These are phyloP conservation scores for Alcedo atthis DNA, from an alignment of 2,797 vertebrate species.

Conservation along the genomic window DNA sequence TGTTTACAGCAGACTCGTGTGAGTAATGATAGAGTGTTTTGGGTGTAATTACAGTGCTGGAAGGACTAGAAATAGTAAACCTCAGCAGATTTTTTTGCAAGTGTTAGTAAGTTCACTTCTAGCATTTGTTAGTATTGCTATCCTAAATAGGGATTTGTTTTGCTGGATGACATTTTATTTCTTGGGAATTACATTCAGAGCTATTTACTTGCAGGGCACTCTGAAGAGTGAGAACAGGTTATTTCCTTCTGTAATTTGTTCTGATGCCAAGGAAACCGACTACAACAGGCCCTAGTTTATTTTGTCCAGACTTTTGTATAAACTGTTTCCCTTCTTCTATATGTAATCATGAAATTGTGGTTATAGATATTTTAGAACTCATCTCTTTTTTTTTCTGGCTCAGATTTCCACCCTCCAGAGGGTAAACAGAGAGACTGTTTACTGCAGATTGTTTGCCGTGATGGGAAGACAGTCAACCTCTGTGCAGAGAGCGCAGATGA, in stretches of 20 bases:
- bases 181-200: neutral
- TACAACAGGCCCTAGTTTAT: neutral
- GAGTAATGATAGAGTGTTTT: neutral
- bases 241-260: neutral
- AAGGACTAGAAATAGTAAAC: neutral
- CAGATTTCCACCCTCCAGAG: constrained; percentile 92
- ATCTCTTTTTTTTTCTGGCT: neutral
- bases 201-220: neutral
- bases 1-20: neutral
- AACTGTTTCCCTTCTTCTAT: neutral
- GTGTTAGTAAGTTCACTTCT: neutral
- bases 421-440: constrained; percentile 88
- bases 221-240: neutral
- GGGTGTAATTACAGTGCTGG: neutral
- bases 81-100: neutral
- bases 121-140: neutral
- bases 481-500: constrained; percentile 94
- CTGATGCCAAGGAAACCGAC: neutral
- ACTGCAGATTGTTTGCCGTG: constrained; percentile 93
- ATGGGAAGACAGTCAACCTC: constrained; percentile 91
- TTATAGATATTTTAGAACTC: neutral
- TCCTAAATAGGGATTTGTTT: neutral
- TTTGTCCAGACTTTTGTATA: neutral
- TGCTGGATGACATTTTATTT: neutral
- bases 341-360: neutral